Evolutionary conservation across 2,113 vertebrate genomes (phyloP), one percentile per base, ranked within the genome.

Genomic region (Carassius gibelio): DNA sequence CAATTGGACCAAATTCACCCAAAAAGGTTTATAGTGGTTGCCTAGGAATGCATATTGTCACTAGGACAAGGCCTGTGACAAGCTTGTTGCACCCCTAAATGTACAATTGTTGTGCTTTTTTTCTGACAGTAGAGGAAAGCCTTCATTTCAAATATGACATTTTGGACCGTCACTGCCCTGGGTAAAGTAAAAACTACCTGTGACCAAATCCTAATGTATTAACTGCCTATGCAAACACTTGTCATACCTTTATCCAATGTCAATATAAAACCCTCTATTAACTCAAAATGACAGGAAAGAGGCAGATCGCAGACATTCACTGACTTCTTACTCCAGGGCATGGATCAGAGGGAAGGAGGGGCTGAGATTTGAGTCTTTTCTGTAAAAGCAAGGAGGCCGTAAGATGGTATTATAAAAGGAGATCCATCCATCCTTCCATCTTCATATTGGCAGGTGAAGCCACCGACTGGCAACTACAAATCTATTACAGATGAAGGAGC

Each of bases 381-480:
- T 23, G 66, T 80, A 23, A 77, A 84, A 84, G 68, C 36, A 79
- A 79, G 38, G 42, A 80, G 64, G 26, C 23, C 50, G 5, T 64
- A 69, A 34, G 8, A 21, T 23, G 30, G 75, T 59, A 4, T 78
- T 57, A 72, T 26, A 87, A 45, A 15, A 74, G 55, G 78, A 59
- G 8, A 8, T 59, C 19, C 26, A 26, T 66, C 42, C 42, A 45
- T 45, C 48, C 48, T 57, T 57, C 71, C 85, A 88, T 84, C 85
- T 88, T 76, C 48, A 66, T 30, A 61, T 21, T 74, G 71, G 64
- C 76, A 81, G 69, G 34, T 72, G 75, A 81, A 81, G 61, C 78
- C 50, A 82, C 81, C 1, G 75, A 84, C 30, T 78, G 84, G 81
- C 62, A 75, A 82, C 36, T 72, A 72, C 55, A 61, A 84, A 90